Evolutionary conservation across 2,797 vertebrate genomes (phyloP), one percentile per base, ranked within the genome.

Genomic region (Vireo griseus): DNA sequence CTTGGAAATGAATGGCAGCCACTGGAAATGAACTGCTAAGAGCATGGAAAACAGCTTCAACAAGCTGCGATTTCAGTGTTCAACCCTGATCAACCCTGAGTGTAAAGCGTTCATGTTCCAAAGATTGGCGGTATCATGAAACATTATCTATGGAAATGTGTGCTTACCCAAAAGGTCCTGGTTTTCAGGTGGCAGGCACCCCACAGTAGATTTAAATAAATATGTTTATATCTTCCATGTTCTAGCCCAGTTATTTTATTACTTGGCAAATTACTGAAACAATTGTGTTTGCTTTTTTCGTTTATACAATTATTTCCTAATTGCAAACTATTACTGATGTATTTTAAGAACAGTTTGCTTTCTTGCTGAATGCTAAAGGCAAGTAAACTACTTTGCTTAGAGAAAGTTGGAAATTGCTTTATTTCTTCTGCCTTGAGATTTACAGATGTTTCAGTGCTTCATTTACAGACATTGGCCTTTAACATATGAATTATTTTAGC

Each of bases 331-430:
- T 69, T 76, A 87, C 21, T 48, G 47, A 50, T 47, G 20, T 71
- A 92, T 93, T 90, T 89, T 82, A 72, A 88, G 80, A 92, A 92
- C 39, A 82, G 77, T 90, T 92, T 92, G 11, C 26, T 94, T 97
- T 92, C 83, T 81, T 1, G 0, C 17, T 63, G 58, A 45, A 75
- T 82, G 79, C 80, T 96, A 61, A 85, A 52, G 67, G 57, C 63
- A 92, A 92, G 45, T 74, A 50, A 87, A 92, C 85, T 57, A 61
- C 33, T 88, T 91, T 37, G 18, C 52, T 79, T 71, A 69, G 51
- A 86, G 48, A 92, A 95, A 90, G 48, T n/a, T 76, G 81, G 73
- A 72, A 75, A 89, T 37, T 37, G 40, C 15, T 89, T 50, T 88
- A 52, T 79, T 78, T 63, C 44, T 83, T 9, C 63, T 82, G 26